Evolutionary conservation across 2,113 vertebrate genomes (phyloP).

Genomic region (Dendrocopos noguchii): DNA sequence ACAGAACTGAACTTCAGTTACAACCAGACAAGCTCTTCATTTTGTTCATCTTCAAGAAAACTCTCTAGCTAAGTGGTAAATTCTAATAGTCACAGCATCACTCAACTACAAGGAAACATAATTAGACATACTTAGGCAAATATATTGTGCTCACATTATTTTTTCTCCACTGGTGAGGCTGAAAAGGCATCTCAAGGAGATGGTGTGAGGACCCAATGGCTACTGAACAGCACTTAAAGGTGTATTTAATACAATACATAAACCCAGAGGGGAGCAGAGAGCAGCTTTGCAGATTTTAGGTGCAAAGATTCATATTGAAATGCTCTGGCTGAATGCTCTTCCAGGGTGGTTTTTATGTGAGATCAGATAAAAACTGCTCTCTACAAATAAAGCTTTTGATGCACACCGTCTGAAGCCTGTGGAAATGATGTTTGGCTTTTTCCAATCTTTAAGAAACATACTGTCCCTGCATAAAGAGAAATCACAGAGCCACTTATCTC

Average conservation of each 20-base stretch:
- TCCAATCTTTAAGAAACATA: background rate
- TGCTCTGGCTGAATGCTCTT: background rate
- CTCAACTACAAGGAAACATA: background rate
- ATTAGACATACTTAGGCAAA: background rate
- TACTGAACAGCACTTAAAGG: background rate
- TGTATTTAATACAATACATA: background rate
- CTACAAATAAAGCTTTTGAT: background rate
- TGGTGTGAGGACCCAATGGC: background rate
- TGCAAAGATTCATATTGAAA: background rate
- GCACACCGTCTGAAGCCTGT: rapidly evolving
- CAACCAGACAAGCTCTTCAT: background rate
- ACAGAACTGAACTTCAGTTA: background rate
- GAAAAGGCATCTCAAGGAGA: background rate
- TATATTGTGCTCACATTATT: background rate
- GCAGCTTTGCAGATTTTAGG: background rate
- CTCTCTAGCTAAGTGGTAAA: slow-evolving; percentile 2
- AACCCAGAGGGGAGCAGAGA: background rate
- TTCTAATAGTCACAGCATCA: background rate
- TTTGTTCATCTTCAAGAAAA: background rate
- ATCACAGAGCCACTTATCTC: background rate
- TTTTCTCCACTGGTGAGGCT: background rate
- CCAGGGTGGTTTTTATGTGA: background rate
- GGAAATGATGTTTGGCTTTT: background rate
- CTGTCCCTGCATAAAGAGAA: background rate
- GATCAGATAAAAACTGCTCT: background rate